Base-by-base conservation (phyloP, 2,113 vertebrate genomes). In the Eptatretus burgeri region DNA sequence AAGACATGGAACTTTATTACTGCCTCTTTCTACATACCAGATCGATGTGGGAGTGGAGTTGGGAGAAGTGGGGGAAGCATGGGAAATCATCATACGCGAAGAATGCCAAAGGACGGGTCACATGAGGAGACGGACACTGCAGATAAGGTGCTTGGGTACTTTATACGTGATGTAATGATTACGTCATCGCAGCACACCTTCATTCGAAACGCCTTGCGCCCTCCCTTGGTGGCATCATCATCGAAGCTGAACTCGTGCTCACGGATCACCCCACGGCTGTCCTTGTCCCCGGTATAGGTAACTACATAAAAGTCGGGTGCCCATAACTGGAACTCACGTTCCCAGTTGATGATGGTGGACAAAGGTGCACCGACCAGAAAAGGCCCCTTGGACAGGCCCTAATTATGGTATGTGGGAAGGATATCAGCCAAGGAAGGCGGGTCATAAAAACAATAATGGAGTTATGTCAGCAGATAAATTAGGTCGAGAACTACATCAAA, bases 241-340 rank as follows among this genome's bases (percentile, higher is more conserved):
- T 96, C 88, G 66, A 93, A 94, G 62, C 84, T 85, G 74, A 96
- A 96, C 72, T 96, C 89, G 14, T 94, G 93, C 68, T 96, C 87
- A 56, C 89, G 76, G 73, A 93, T 94, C 67, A 96, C 88, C 16
- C 87, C 86, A 51, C 89, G 79, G 73, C 88, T 93, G 74, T 96
- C 87, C 70, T 94, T 94, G 70, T 96, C 89, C 1, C 89, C 89
- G 0, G 93, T 79, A 0, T 96, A 96, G 87, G 53, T 96, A 64
- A 96, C 89, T 62, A 96, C 89, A 1, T 94, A 96, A 82, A 96
- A 86, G 70, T 94, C 88, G 2, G 89, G 89, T 10, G 4, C 89
- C 89, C 89, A 96, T 85, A 94, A 80, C 74, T 96, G 87, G 75
- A 96, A 96, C 73, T 96, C 89, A 64, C 88, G 75, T 67, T 96